A percentile compares a stretch with the other conserved stretches of the same genome.
Conservation (phyloP, 2,797 vertebrate genomes). For the Cyclopterus lumpus region DNA sequence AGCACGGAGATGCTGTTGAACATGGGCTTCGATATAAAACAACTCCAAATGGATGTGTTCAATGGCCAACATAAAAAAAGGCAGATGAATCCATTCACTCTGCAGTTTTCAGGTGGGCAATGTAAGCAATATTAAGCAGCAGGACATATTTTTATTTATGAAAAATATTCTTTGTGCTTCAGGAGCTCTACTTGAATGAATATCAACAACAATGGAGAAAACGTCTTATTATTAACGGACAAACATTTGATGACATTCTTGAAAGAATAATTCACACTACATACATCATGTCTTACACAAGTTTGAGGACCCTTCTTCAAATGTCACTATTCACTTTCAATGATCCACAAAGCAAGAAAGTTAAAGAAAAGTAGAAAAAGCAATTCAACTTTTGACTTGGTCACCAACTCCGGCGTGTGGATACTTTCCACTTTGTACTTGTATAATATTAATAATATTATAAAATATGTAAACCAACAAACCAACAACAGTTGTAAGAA, state of each 20-base stretch:
- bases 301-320: not conserved
- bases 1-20: constrained; percentile 4
- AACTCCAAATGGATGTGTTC: constrained; percentile 5
- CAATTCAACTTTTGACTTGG: constrained; percentile 14
- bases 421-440: not conserved
- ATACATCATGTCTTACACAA: not conserved
- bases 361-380: constrained; percentile 8
- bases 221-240: not conserved
- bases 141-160: not conserved
- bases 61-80: not conserved
- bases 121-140: not conserved
- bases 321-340: not conserved
- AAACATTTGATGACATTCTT: not conserved
- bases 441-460: not conserved
- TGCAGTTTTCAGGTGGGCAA: not conserved
- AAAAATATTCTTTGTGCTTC: not conserved
- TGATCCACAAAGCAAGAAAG: constrained; percentile 13
- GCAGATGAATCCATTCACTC: not conserved
- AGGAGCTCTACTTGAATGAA: not conserved
- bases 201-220: not conserved
- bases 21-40: constrained; percentile 3
- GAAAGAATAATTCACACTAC: not conserved
- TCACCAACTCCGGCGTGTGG: not conserved
- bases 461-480: not conserved
- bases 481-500: not conserved